A percentile compares a stretch with the other conserved stretches of the same genome.
These are phyloP conservation scores for Crambe crambe DNA, from an alignment of 37 sponge, comb jelly and placozoan species.

Conservation along the genomic window DNA sequence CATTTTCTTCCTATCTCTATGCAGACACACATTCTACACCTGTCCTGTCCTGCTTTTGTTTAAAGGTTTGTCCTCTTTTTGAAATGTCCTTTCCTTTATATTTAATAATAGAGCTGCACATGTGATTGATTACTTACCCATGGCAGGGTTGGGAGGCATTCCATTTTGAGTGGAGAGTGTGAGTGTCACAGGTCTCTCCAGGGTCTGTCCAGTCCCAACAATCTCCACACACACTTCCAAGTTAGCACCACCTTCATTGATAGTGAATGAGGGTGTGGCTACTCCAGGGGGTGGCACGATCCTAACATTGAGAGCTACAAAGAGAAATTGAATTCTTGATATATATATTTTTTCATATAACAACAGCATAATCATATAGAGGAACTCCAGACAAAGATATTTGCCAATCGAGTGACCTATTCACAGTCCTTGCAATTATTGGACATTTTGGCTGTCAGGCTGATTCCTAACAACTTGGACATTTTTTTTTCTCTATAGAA, in stretches of 20 bases:
- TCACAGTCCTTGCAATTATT: no score
- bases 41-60: no score
- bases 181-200: not conserved
- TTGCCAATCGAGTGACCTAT: not conserved
- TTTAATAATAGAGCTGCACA: no score
- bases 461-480: no score
- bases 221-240: not conserved
- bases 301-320: not conserved
- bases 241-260: not conserved
- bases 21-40: no score
- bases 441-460: no score
- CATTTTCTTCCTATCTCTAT: no score
- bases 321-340: not conserved
- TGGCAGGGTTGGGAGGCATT: not conserved
- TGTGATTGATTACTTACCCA: not conserved
- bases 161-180: not conserved
- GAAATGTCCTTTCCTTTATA: no score
- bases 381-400: not conserved
- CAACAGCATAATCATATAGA: not conserved
- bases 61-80: no score
- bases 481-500: no score
- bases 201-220: not conserved
- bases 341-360: not conserved
- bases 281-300: not conserved
- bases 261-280: not conserved